Evolutionary conservation across 2,888 invertebrate genomes (phyloP), one percentile per base, ranked within the genome.

Genomic region (Euspilapteryx auroguttella): DNA sequence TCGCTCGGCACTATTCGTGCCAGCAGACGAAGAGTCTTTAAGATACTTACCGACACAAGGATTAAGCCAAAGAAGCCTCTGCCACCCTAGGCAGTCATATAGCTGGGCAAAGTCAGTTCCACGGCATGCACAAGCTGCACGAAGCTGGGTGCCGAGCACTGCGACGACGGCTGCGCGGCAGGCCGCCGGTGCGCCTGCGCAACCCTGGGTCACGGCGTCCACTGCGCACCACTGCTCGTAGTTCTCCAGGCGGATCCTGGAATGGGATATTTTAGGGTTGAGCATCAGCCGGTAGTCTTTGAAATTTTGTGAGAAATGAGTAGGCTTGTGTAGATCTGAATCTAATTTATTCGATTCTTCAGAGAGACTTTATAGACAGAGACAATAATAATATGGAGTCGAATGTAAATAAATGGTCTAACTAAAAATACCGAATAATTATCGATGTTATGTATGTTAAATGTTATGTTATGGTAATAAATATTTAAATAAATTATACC

Each of bases 191-290:
- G 89, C 85, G 0, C 92, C 92, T 1, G 92, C 92, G 52, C 94
- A 94, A 42, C 90, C 89, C 52, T 88, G 89, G 15, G 93, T 93
- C 26, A 89, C 86, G 30, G 89, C 89, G 55, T 94, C 93, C 28
- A 93, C 91, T 0, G 93, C 91, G 59, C 94, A 94, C 42, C 89
- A 89, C 56, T 93, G 92, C 59, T 93, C 93, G 62, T 90, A 94
- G 61, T 86, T 84, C 55, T 94, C 91, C 43, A 94, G 64, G 38
- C 89, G 87, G 28, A 81, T 75, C 55, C 93, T 92, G 61, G 1
- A 48, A 44, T 31, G 34, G 10, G 13, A 15, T 14, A 11, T 13
- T 11, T 25, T 9, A 29, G 6, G 12, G 22, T 8, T 24, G n/a
- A n/a, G n/a, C n/a, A n/a, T n/a, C n/a, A n/a, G n/a, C n/a, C n/a